A percentile compares a stretch with the other conserved stretches of the same genome.
Evolutionary conservation across 2,888 invertebrate species (phyloP).

Genomic region (Adineta ricciae): DNA sequence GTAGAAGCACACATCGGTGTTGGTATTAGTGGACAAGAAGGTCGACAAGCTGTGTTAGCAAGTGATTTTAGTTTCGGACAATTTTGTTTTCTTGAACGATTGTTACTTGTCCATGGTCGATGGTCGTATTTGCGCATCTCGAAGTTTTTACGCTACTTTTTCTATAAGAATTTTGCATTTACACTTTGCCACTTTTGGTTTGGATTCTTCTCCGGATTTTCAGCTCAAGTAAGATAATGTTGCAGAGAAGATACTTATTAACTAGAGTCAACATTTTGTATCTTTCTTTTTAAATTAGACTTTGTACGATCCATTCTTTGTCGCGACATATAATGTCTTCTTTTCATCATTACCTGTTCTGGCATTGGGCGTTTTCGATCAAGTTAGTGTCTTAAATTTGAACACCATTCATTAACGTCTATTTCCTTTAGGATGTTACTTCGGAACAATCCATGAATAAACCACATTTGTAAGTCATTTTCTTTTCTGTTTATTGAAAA

Average conservation of each 20-base stretch:
- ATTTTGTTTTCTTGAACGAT: conserved; percentile 83
- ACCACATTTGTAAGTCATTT: neutral
- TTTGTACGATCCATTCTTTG: conserved; percentile 79
- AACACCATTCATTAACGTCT: neutral
- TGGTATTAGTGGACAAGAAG: conserved; percentile 94
- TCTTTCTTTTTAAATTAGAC: conserved; percentile 36
- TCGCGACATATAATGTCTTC: conserved; percentile 95
- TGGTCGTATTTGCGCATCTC: conserved; percentile 91
- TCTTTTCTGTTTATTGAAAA: neutral
- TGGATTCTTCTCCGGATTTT: conserved; percentile 97
- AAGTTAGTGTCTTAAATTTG: neutral
- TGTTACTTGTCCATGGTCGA: conserved; percentile 69
- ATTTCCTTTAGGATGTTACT: neutral
- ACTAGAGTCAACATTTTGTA: too few species aligned
- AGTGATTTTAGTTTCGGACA: conserved; percentile 96
- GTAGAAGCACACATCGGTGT: conserved; percentile 97
- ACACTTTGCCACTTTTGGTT: conserved; percentile 99
- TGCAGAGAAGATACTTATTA: neutral
- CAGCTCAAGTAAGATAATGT: conserved; percentile 57
- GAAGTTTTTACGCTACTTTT: conserved; percentile 88
- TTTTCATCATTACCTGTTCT: conserved; percentile 95
- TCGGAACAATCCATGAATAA: neutral
- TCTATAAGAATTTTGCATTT: conserved; percentile 99
- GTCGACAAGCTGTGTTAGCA: conserved; percentile 90
- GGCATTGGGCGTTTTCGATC: conserved; percentile 86